Conservation (phyloP, 1,140 invertebrate species). For the Mycetomoellerius zeteki region DNA sequence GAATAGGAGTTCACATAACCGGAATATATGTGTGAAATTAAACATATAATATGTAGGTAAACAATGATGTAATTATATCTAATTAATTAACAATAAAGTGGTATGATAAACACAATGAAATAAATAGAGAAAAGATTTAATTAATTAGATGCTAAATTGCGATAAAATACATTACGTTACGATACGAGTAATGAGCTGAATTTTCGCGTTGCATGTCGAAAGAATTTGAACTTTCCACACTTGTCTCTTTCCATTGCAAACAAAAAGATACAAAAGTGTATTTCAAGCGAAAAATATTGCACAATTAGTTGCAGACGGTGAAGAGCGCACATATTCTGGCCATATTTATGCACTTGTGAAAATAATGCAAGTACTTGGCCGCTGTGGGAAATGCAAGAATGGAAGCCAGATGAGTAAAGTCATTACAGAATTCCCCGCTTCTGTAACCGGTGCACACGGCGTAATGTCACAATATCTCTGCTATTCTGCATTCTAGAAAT, state of each 20-base stretch:
- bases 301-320: conserved; percentile 55
- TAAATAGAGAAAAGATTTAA: neutral
- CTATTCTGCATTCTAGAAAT: conserved; percentile 72
- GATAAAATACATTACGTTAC: neutral
- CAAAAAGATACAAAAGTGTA: conserved; percentile 20
- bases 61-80: conserved; percentile 47
- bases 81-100: conserved; percentile 36
- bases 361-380: conserved; percentile 62
- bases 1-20: conserved; percentile 28
- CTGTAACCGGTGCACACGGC: conserved; percentile 53
- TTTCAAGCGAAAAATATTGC: conserved; percentile 51
- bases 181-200: neutral
- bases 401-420: conserved; percentile 74
- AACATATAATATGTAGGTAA: neutral
- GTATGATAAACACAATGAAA: neutral
- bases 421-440: conserved; percentile 74
- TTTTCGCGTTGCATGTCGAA: conserved; percentile 21
- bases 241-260: neutral
- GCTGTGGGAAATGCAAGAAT: conserved; percentile 60
- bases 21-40: conserved; percentile 18
- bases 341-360: conserved; percentile 54
- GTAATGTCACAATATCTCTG: conserved; percentile 66
- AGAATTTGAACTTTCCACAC: conserved; percentile 31
- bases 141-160: neutral
- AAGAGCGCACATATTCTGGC: conserved; percentile 50